Base-by-base conservation (phyloP, 2,113 vertebrate genomes). In the Ellobius talpinus region DNA sequence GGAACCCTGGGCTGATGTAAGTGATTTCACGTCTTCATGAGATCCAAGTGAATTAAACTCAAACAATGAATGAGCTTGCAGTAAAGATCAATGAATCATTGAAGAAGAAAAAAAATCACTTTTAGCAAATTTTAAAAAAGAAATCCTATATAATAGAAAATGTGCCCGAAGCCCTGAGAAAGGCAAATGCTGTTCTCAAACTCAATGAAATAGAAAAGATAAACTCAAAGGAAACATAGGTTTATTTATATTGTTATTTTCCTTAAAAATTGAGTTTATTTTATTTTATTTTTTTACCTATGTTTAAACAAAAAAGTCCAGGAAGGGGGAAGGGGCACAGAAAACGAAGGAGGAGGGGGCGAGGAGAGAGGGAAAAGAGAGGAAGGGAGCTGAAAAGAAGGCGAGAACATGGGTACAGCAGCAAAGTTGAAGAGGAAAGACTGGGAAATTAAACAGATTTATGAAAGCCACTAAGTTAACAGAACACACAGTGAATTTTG, bases 21-120 rank as follows among this genome's bases (percentile, higher is more conserved):
- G 63, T 81, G 82, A 96, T 94, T 96, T 96, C 29, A 47, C 8
- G 73, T 96, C 82, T 97, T 96, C 39, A 36, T 42, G 68, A 73
- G 47, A 86, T 92, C 61, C 86, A 94, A 96, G n/a, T 88, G 92
- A 96, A 74, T 94, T 90, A 50, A 14, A 82, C 50, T n/a, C 70
- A 50, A 50, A 70, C 84, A 90, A 73, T 85, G 77, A 93, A 93
- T 87, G 36, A 74, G 88, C 73, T 94, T 93, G 42, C 31, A 96
- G 77, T 93, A 95, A 97, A 87, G 47, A 52, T 36, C 36, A 63
- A 86, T 88, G 88, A 92, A 89, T 31, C 21, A 79, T 19, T 21
- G 45, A 89, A 50, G 7, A 11, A 11, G 4, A 82, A 82, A 79
- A 89, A 73, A 94, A 93, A 96, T 95, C 72, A 65, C 89, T 68